phyloP scores from a whole-genome alignment of 1,140 invertebrate species.

The Tenebrio molitor region DNA sequence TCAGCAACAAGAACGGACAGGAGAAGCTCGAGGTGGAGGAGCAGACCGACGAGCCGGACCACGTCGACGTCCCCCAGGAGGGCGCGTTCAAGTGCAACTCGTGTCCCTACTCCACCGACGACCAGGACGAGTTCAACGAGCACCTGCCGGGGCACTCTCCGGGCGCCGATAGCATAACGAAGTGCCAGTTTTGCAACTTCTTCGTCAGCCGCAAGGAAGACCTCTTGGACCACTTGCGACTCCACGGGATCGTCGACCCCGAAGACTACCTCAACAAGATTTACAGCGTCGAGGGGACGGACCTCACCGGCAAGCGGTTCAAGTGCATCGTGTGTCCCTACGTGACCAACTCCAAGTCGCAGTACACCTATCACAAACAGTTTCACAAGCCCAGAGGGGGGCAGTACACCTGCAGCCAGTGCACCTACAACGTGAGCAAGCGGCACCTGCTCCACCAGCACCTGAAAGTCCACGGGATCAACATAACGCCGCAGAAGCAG shows the following conservation, averaged over 20 bases:
- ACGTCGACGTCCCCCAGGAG: conserved; percentile 59
- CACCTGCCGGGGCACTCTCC: conserved; percentile 83
- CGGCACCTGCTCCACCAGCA: conserved; percentile 84
- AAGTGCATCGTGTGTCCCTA: conserved; percentile 83
- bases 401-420: conserved; percentile 84
- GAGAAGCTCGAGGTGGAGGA: conserved; percentile 66
- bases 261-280: conserved; percentile 57
- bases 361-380: conserved; percentile 88
- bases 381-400: conserved; percentile 82
- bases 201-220: conserved; percentile 72
- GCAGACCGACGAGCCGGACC: conserved; percentile 61
- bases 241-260: conserved; percentile 60
- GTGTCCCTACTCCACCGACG: conserved; percentile 81
- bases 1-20: conserved; percentile 67
- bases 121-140: conserved; percentile 74
- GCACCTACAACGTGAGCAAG: conserved; percentile 87
- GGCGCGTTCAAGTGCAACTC: conserved; percentile 72
- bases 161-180: conserved; percentile 78
- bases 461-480: conserved; percentile 80
- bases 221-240: conserved; percentile 63
- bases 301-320: conserved; percentile 71
- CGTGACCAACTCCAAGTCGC: conserved; percentile 85
- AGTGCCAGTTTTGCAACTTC: conserved; percentile 86
- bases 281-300: conserved; percentile 44
- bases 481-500: conserved; percentile 61